Conservation (phyloP, 2,797 vertebrate genomes). For the Aselliscus stoliczkanus region DNA sequence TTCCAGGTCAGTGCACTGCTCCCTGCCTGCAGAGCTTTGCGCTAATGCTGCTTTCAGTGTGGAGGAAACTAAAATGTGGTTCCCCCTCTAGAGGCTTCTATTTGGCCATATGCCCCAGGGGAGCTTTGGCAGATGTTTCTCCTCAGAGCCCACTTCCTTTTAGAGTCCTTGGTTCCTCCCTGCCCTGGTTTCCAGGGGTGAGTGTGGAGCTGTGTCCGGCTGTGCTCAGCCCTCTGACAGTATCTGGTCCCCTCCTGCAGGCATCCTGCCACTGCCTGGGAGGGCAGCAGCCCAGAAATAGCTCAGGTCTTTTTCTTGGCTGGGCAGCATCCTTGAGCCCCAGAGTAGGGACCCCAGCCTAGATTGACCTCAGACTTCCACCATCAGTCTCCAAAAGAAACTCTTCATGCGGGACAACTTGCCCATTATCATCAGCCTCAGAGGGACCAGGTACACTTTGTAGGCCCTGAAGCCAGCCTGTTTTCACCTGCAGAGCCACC, state of each 20-base stretch:
- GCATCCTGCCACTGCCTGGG: background rate
- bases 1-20: background rate
- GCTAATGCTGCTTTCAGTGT: background rate
- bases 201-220: rapidly evolving
- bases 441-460: too few relatives aligned
- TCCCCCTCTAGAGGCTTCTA: background rate
- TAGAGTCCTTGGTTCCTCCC: background rate
- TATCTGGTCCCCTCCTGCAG: background rate
- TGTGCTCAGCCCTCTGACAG: background rate
- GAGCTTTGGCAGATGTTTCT: background rate
- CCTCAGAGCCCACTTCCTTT: background rate
- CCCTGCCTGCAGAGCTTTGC: background rate
- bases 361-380: too few relatives aligned
- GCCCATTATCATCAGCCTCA: background rate
- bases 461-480: background rate
- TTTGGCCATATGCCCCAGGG: background rate
- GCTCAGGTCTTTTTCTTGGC: background rate
- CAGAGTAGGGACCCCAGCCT: background rate
- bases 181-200: background rate
- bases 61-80: background rate
- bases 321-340: background rate
- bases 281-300: background rate
- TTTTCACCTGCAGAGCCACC: background rate
- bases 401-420: background rate
- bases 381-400: background rate